These are phyloP conservation scores for Dicentrarchus labrax DNA, from an alignment of 2,113 vertebrate species.

Conservation along the genomic window DNA sequence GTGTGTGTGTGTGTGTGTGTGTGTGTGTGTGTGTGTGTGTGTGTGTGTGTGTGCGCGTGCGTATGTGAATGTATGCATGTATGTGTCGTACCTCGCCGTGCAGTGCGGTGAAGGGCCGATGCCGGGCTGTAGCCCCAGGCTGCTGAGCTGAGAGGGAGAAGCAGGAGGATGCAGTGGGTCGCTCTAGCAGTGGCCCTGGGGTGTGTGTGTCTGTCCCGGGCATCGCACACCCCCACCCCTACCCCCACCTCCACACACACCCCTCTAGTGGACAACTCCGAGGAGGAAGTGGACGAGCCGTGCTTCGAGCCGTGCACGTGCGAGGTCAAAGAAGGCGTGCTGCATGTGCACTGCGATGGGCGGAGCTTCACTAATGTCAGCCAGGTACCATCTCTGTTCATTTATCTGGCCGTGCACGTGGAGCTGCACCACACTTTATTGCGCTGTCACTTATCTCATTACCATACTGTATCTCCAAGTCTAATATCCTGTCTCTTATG, in stretches of 20 bases:
- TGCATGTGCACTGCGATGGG: conserved; percentile 98
- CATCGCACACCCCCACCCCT: conserved; percentile 90
- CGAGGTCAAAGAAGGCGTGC: conserved; percentile 98
- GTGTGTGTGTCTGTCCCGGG: conserved; percentile 72
- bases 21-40: not conserved
- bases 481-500: conserved; percentile 58
- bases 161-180: conserved; percentile 96
- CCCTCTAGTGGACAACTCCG: conserved; percentile 95
- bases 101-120: conserved; percentile 82
- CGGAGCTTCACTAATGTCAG: conserved; percentile 99
- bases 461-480: conserved; percentile 27
- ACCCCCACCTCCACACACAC: conserved; percentile 93
- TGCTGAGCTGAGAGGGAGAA: conserved; percentile 81
- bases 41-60: conserved; percentile 5
- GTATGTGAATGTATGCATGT: not conserved
- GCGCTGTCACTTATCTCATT: conserved; percentile 26
- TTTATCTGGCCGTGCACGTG: not conserved
- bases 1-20: conserved; percentile 8
- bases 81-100: conserved; percentile 24
- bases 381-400: conserved; percentile 80
- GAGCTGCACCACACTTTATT: conserved; percentile 24
- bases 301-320: conserved; percentile 98
- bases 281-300: conserved; percentile 97
- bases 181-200: conserved; percentile 89
- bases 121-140: conserved; percentile 77